Evolutionary conservation across 1,140 invertebrate species (phyloP), one percentile per base, ranked within the genome.

Genomic region (Diabrotica virgifera): DNA sequence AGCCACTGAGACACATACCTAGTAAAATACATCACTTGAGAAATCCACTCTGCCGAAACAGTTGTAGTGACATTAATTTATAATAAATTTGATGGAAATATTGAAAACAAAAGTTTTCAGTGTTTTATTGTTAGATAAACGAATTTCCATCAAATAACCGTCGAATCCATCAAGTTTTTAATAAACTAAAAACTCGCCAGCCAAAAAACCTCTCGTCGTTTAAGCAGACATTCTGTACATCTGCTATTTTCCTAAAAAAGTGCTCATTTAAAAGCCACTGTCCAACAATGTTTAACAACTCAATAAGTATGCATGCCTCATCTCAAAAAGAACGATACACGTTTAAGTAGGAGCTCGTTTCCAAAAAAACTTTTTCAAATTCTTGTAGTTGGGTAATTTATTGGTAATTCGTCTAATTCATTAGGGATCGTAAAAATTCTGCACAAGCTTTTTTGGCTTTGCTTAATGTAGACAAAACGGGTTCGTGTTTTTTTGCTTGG

Each of bases 331-430:
- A 24, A 24, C 24, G 24, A 24, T 24, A 24, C 24, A 46, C 40
- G n/a, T 46, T 46, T 46, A 46, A 8, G 40, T n/a, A 46, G 5
- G 40, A 46, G 40, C 40, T 10, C n/a, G 40, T 24, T 24, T 24
- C 40, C 40, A 46, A n/a, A 46, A 46, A 46, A 46, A n/a, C 40
- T 46, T 46, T 46, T n/a, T 46, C 40, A n/a, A 46, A 46, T 46
- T 46, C 40, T 46, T n/a, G 40, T 46, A 46, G 40, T 46, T 46
- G n/a, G 40, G 40, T 46, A 46, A 46, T 46, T 46, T 46, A 46
- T 46, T 46, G 40, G 40, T 46, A 46, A 46, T 46, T 46, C 40
- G 40, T 46, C 40, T 46, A 46, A 46, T 46, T 46, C 40, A 46
- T 46, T 46, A 46, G 40, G 40, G 40, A n/a, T 46, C 40, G 40